Evolutionary conservation across 1,140 invertebrate genomes (phyloP), one percentile per base, ranked within the genome.

Genomic region (Diachasmimorpha longicaudata): DNA sequence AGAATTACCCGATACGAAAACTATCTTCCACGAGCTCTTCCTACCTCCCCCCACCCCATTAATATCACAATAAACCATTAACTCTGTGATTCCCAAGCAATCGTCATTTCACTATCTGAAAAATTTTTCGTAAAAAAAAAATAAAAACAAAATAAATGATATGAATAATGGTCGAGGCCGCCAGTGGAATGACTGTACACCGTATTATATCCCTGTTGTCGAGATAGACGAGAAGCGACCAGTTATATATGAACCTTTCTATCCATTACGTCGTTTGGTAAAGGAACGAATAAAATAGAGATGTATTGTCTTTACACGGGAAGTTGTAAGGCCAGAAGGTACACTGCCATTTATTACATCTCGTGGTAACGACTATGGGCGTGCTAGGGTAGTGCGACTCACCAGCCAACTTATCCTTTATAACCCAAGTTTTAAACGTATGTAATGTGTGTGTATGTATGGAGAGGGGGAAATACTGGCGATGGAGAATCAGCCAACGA

Each of bases 241-340:
- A 67, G 70, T 76, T 68, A 73, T 70, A 72, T 72, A 68, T 55
- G 75, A 77, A 73, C 48, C 46, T 71, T 52, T 76, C 80, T 78
- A 82, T 83, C 80, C 81, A 81, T 84, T 84, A 84, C 79, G 70
- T 71, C 69, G 31, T 42, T 21, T 37, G 36, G 31, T 37, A 23
- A 36, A 46, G 69, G 70, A 72, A 72, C 23, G 74, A 81, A 81
- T 82, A 83, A 84, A 82, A 84, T 84, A 84, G 79, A 84, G 83
- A 84, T 81, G 83, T 83, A 83, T 81, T 83, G 79, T 82, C 78
- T 81, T 82, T 82, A 80, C 77, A 80, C 77, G 71, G 77, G 78
- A 78, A 84, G 81, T 81, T 82, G 79, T 77, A 75, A 72, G 39
- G 70, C 74, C 66, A 69, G 37, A 78, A 63, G 79, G 74, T 77